Percentiles rank a stretch among this genome's conserved stretches.
These are phyloP conservation scores for Chrysocyon brachyurus DNA, from an alignment of 2,797 vertebrate genomes.

Conservation along the genomic window DNA sequence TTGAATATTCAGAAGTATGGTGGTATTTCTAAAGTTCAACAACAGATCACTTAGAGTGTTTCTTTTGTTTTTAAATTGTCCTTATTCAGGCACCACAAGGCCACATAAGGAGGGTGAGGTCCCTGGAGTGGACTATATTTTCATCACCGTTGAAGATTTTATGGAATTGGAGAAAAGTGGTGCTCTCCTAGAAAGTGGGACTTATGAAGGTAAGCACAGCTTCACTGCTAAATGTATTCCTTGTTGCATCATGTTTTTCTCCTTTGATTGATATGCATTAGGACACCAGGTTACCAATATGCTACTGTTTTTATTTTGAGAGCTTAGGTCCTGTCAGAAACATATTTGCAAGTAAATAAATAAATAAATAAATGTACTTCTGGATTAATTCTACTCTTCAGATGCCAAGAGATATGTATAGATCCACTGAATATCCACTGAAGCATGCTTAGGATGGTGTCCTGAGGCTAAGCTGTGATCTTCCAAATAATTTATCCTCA, in stretches of 20 bases:
- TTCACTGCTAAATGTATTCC: neutral
- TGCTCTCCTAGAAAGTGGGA: constrained; percentile 98
- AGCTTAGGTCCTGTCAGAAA: constrained; percentile 63
- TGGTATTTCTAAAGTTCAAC: constrained; percentile 76
- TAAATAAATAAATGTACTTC: neutral
- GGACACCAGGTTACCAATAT: constrained; percentile 20
- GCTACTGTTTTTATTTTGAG: constrained; percentile 34
- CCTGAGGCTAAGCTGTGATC: neutral
- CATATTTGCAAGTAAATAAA: neutral
- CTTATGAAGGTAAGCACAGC: constrained; percentile 96
- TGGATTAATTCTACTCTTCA: neutral
- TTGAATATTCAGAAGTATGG: constrained; percentile 65
- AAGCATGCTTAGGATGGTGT: neutral
- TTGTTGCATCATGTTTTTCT: neutral
- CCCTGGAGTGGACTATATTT: constrained; percentile 99
- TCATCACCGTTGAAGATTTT: constrained; percentile 98
- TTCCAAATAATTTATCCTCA: neutral
- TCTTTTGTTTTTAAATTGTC: constrained; percentile 78
- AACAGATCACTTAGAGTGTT: constrained; percentile 43
- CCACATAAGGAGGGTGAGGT: constrained; percentile 99
- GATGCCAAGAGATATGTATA: neutral
- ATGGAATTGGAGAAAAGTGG: constrained; percentile 99
- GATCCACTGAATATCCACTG: neutral
- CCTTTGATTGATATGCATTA: neutral
- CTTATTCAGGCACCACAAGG: constrained; percentile 95